Base-by-base conservation (phyloP, 2,113 vertebrate genomes). In the Antechinus flavipes region DNA sequence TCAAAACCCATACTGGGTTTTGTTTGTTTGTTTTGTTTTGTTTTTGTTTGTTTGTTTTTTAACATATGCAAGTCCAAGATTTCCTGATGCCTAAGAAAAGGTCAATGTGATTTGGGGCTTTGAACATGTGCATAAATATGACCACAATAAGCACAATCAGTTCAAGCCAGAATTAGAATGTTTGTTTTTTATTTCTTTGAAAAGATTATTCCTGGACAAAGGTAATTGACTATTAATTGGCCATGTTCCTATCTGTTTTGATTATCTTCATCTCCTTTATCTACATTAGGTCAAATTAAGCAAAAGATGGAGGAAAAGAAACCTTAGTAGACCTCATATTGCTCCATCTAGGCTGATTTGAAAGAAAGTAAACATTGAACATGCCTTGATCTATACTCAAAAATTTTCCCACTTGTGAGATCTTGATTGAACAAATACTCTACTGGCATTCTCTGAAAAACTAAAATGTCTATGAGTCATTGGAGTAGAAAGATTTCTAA, bases 41-140 rank as follows among this genome's bases (percentile, higher is more conserved):
- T 52, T 52, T 50, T 50, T 50, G 50, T 50, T 52, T 96, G 93
- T 95, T 97, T 55, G 91, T 97, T 97, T 95, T 92, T 27, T 95
- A 97, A 97, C 93, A 54, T 55, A 95, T 91, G 90, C 90, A 93
- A 95, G 61, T 35, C 42, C 54, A 94, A 89, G 95, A 94, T 96
- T 94, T 52, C 35, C 46, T 96, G 84, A 95, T 94, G 56, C 54
- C 93, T 97, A 30, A 56, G 11, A 93, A 96, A 84, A 2, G 93
- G 54, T 49, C 90, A 95, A 92, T 9, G n/a, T 54, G 56, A 92
- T 56, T 23, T 26, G 93, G 19, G 89, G 8, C 27, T 95, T 89
- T 93, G 90, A 93, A 97, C 96, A 95, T 19, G 49, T 76, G 35
- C 91, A 53, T 1, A 50, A 91, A 8, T 90, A 94, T n/a, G 58